These are phyloP conservation scores for Pavo muticus DNA, from an alignment of 2,113 vertebrate species.

Conservation along the genomic window DNA sequence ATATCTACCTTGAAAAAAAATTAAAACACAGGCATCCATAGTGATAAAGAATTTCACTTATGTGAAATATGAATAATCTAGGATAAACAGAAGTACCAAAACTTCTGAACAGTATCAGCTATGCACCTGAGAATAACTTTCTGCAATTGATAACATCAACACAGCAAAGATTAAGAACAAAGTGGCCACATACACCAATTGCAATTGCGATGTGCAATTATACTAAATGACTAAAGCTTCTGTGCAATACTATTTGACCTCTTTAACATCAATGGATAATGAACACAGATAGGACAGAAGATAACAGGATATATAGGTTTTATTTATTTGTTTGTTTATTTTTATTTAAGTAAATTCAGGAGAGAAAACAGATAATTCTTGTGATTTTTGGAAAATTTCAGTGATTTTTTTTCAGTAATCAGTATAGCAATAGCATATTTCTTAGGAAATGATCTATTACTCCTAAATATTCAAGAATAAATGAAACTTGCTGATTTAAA, in stretches of 20 bases:
- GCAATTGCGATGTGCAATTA: background rate
- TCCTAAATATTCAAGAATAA: background rate
- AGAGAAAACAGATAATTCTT: background rate
- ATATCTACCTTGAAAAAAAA: background rate
- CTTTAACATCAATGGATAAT: background rate
- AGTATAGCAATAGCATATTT: background rate
- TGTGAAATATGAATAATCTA: background rate
- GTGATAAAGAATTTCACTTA: background rate
- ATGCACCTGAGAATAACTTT: background rate
- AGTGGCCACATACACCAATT: background rate
- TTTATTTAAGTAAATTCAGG: background rate
- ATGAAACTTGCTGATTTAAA: background rate
- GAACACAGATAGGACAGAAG: background rate
- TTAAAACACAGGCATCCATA: background rate
- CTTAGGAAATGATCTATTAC: background rate
- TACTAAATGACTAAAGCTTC: background rate
- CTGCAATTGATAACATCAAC: background rate
- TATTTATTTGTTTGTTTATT: background rate
- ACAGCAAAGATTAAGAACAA: background rate
- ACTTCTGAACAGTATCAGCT: background rate
- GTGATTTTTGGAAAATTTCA: background rate
- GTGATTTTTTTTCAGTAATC: background rate
- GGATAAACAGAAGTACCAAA: background rate
- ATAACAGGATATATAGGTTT: background rate
- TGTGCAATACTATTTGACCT: background rate